phyloP scores from a whole-genome alignment of 1,140 invertebrate species.

The Carcinoscorpius rotundicauda region DNA sequence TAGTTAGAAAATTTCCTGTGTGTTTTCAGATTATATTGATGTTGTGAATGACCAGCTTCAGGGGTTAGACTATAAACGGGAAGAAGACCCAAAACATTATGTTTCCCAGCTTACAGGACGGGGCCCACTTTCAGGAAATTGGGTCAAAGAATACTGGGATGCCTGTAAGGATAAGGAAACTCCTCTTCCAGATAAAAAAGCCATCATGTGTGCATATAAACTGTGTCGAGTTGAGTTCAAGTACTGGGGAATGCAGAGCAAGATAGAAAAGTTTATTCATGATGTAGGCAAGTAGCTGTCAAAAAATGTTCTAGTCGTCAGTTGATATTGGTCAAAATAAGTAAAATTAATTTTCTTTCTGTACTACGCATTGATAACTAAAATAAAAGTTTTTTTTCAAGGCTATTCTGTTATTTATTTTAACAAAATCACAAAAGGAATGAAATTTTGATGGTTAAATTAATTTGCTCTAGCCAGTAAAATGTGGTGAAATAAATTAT shows the following conservation, averaged over 20 bases:
- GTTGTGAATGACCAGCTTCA: conserved; percentile 92
- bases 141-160: conserved; percentile 80
- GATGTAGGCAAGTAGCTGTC: conserved; percentile 59
- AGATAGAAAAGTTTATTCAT: conserved; percentile 98
- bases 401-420: too few species aligned
- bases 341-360: too few species aligned
- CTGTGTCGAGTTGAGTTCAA: conserved; percentile 95
- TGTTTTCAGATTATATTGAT: conserved; percentile 80
- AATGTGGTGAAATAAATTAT: too few species aligned
- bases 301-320: too few species aligned
- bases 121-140: conserved; percentile 77
- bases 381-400: too few species aligned
- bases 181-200: conserved; percentile 50
- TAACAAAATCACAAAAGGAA: too few species aligned
- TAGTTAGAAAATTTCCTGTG: background rate
- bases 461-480: too few species aligned
- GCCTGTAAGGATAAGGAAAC: conserved; percentile 45
- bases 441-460: too few species aligned
- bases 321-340: too few species aligned
- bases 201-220: conserved; percentile 99
- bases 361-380: too few species aligned
- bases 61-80: conserved; percentile 76
- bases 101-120: conserved; percentile 80
- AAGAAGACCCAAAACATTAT: conserved; percentile 89
- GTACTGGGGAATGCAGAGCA: conserved; percentile 99